phyloP scores from a whole-genome alignment of 2,888 invertebrate genomes.

The Lasiommata megera region DNA sequence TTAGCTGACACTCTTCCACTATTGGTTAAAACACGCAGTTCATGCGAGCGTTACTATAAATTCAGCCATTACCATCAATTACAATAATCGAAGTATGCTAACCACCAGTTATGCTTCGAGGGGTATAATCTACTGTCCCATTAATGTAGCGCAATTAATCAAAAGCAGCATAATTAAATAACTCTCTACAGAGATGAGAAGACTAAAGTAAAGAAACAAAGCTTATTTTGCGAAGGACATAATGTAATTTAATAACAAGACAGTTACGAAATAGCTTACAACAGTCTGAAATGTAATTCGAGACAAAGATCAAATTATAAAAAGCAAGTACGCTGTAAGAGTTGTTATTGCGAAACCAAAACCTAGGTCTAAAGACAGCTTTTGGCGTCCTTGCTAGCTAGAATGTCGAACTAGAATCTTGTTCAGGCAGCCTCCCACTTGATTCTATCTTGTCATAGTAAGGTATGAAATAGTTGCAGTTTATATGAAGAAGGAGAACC shows the following conservation, averaged over 20 bases:
- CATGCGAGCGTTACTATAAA: too few relatives aligned
- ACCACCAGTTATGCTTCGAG: too few relatives aligned
- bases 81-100: too few relatives aligned
- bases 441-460: conserved; percentile 48
- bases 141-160: too few relatives aligned
- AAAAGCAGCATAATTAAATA: neutral
- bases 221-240: neutral
- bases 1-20: too few relatives aligned
- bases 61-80: too few relatives aligned
- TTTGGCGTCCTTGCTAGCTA: conserved; percentile 57
- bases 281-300: conserved; percentile 14
- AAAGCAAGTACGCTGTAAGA: conserved; percentile 18
- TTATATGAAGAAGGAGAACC: neutral
- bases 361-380: conserved; percentile 43
- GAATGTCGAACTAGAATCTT: conserved; percentile 57
- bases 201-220: neutral
- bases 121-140: too few relatives aligned
- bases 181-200: neutral
- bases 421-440: conserved; percentile 51
- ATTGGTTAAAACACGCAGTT: too few relatives aligned
- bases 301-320: conserved; percentile 24
- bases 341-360: conserved; percentile 30
- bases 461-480: conserved; percentile 20
- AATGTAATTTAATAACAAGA: conserved; percentile 7
- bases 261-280: conserved; percentile 17